phyloP scores from a whole-genome alignment of 2,888 invertebrate species.

The Tetropium fuscum region DNA sequence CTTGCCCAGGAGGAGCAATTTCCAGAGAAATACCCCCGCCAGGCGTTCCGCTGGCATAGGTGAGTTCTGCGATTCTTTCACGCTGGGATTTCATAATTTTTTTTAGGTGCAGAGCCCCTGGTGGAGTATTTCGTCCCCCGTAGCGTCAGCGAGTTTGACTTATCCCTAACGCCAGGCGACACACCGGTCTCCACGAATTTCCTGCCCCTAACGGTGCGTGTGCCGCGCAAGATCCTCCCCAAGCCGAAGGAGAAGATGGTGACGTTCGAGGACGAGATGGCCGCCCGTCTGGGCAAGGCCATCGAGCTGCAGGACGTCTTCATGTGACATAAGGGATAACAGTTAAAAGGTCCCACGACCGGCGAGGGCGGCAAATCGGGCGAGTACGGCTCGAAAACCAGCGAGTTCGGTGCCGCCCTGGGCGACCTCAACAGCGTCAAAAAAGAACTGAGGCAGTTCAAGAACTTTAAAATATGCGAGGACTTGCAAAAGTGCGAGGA shows the following conservation, averaged over 20 bases:
- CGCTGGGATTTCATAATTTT: background rate
- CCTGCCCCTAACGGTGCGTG: constrained; percentile 60
- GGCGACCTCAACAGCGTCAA: constrained; percentile 57
- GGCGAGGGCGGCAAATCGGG: constrained; percentile 26
- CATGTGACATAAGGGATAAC: constrained; percentile 77
- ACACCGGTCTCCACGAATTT: constrained; percentile 61
- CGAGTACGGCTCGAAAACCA: constrained; percentile 31
- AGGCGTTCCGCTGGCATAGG: constrained; percentile 70
- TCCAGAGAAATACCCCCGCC: constrained; percentile 75
- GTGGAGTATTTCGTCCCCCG: constrained; percentile 88
- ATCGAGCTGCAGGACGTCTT: constrained; percentile 77
- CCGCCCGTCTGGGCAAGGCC: constrained; percentile 43
- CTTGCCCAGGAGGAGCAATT: constrained; percentile 69
- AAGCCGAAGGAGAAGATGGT: constrained; percentile 81
- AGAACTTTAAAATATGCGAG: constrained; percentile 63
- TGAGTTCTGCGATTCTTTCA: no score
- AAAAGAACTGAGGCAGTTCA: constrained; percentile 60
- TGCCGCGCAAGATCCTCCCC: constrained; percentile 61
- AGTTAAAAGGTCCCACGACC: constrained; percentile 47
- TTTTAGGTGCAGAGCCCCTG: constrained; percentile 70
- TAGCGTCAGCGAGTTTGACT: constrained; percentile 85
- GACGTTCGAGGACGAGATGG: constrained; percentile 82
- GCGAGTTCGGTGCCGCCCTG: constrained; percentile 48
- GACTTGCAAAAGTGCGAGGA: constrained; percentile 64
- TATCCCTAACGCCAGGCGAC: constrained; percentile 74